Conservation (phyloP, 2,113 vertebrate genomes). For the Neolamprologus ventralis region DNA sequence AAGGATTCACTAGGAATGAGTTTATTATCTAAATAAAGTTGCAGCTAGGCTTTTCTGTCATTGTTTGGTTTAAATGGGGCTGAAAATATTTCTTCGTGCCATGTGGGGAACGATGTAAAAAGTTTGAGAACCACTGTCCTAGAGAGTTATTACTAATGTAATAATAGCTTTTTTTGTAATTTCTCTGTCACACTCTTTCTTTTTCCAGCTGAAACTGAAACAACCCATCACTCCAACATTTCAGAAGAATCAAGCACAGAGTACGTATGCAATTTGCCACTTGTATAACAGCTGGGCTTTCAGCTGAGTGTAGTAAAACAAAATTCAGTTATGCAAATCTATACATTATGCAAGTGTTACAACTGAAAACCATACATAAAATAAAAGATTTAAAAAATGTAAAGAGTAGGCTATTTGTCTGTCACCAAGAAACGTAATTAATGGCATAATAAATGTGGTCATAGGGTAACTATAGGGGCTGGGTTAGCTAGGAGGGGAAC, state of each 20-base stretch:
- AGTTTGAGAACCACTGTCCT: not conserved
- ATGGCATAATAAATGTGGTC: not conserved
- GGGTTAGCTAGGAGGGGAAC: not conserved
- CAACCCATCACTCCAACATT: conserved; percentile 63
- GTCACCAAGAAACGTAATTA: not conserved
- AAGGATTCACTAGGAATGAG: not conserved
- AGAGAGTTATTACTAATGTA: not conserved
- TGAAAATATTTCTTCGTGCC: not conserved
- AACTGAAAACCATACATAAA: not conserved
- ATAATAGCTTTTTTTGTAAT: not conserved
- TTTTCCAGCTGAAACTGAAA: conserved; percentile 64
- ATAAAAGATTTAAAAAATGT: not conserved
- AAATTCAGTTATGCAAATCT: not conserved
- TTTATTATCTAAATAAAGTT: not conserved
- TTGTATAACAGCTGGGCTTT: not conserved
- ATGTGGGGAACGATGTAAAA: not conserved
- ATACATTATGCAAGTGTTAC: not conserved
- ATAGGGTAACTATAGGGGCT: not conserved
- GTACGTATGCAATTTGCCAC: conserved; percentile 20
- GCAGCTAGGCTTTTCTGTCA: not conserved
- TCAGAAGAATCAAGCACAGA: conserved; percentile 2
- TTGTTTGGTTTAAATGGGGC: not conserved
- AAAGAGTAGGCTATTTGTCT: not conserved
- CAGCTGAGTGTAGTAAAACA: not conserved
- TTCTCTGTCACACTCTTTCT: not conserved